A percentile compares a stretch with the other conserved stretches of the same genome.
phyloP scores from a whole-genome alignment of 1,140 invertebrate genomes.

The Drosophila nasuta region DNA sequence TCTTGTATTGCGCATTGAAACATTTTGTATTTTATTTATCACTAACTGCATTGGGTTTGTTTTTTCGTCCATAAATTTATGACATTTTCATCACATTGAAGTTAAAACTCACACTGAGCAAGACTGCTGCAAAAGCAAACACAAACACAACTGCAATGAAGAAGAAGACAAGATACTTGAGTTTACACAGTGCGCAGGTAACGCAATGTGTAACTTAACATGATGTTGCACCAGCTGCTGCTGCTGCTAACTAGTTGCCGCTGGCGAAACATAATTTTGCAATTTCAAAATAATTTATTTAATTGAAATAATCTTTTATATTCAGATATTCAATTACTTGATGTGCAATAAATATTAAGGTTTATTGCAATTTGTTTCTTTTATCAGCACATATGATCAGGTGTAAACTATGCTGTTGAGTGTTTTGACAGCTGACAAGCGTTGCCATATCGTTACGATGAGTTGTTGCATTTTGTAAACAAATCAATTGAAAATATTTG shows the following conservation, averaged over 20 bases:
- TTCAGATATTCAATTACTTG: too few relatives aligned
- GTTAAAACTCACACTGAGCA: conserved; percentile 28
- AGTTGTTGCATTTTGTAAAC: conserved; percentile 29
- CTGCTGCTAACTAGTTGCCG: too few relatives aligned
- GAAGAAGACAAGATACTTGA: conserved; percentile 22
- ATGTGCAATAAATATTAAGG: not conserved
- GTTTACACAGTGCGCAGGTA: conserved; percentile 19
- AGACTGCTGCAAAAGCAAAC: conserved; percentile 43
- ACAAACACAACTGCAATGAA: conserved; percentile 52
- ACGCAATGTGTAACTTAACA: not conserved
- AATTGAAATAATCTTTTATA: too few relatives aligned
- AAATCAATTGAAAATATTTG: conserved; percentile 39
- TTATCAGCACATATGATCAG: not conserved
- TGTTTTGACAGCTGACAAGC: conserved; percentile 53
- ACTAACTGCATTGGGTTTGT: not conserved
- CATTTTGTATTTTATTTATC: not conserved
- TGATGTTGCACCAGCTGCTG: not conserved
- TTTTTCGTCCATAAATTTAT: conserved; percentile 27
- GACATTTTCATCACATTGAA: conserved; percentile 33
- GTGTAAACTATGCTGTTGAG: conserved; percentile 33
- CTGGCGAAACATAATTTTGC: too few relatives aligned
- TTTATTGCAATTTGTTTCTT: not conserved
- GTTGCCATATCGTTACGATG: conserved; percentile 21
- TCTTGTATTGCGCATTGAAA: not conserved
- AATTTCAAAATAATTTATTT: too few relatives aligned